A percentile compares a stretch with the other conserved stretches of the same genome.
Conservation (phyloP, 2,113 vertebrate genomes). For the Brachyhypopomus gauderio region DNA sequence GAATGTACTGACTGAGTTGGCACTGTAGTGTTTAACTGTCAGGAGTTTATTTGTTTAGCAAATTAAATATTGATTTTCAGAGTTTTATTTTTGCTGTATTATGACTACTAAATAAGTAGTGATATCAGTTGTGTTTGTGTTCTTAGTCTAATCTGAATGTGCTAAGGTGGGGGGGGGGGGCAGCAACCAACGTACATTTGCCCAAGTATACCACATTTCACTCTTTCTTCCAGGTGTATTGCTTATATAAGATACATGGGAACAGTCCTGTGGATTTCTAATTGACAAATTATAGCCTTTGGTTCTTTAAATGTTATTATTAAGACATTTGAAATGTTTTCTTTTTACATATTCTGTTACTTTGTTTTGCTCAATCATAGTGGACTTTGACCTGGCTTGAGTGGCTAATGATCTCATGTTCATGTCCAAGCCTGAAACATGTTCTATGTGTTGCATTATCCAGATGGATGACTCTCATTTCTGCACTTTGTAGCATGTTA, state of each 20-base stretch:
- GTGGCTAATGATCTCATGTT: not conserved
- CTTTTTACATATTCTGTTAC: not conserved
- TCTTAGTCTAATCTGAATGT: constrained; percentile 54
- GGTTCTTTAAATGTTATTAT: constrained; percentile 45
- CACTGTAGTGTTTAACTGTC: not conserved
- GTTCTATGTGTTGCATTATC: constrained; percentile 14
- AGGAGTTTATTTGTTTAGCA: not conserved
- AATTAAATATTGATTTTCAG: not conserved
- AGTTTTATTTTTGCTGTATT: not conserved
- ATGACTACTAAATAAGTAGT: not conserved
- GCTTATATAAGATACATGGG: constrained; percentile 6
- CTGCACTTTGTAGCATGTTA: constrained; percentile 35
- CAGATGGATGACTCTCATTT: constrained; percentile 27
- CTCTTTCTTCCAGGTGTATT: not conserved
- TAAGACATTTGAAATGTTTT: not conserved
- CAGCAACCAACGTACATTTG: constrained; percentile 43
- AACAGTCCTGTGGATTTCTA: constrained; percentile 1
- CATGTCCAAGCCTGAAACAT: constrained; percentile 20
- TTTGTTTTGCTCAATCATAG: not conserved
- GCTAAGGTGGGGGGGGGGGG: constrained; percentile 22
- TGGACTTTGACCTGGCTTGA: not conserved
- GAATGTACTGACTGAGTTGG: not conserved
- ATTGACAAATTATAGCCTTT: constrained; percentile 6
- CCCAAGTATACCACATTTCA: constrained; percentile 18
- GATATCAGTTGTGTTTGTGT: not conserved